Base-by-base conservation (phyloP, 2,797 vertebrate genomes). In the Channallabes apus region DNA sequence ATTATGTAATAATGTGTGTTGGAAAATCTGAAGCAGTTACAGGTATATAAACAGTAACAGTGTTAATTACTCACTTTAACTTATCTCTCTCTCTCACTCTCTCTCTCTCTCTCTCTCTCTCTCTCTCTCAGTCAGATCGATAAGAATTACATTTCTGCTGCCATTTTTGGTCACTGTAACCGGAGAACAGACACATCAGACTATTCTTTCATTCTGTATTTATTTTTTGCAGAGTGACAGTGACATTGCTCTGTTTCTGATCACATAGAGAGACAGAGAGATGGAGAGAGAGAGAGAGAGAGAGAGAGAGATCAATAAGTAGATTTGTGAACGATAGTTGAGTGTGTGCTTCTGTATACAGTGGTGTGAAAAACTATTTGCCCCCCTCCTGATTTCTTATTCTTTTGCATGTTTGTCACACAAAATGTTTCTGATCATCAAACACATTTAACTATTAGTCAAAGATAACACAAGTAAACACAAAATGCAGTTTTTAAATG, bases 121-220 rank as follows among this genome's bases (percentile, higher is more conserved):
- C 22, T 0, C 9, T 73, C 12, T 51, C 12, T 73, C n/a, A 8
- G 46, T 73, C 24, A 27, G 85, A 91, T 94, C 89, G 51, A 90
- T 91, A 85, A 77, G 83, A 93, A 89, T 91, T 89, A 84, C 79
- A 86, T 90, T 92, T 86, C 82, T 78, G 58, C 75, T 86, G 84
- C 81, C 32, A 80, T 89, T 90, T 88, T 86, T 82, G 82, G 87
- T 46, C 58, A 29, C 69, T 71, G 1, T 87, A 90, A 86, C 86
- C 82, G 82, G 86, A 90, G 86, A 87, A 46, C 32, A 78, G 72
- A 84, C 86, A 87, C 81, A 85, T 72, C 35, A 32, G 65, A 86
- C 84, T 84, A 82, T 89, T 72, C 84, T 85, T 79, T 75, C 6
- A 3, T 46, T 75, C 65, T 75, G 29, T 77, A 38, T 38, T 24